Conservation (phyloP, 2,888 invertebrate genomes). For the Dermolepida albohirtum region DNA sequence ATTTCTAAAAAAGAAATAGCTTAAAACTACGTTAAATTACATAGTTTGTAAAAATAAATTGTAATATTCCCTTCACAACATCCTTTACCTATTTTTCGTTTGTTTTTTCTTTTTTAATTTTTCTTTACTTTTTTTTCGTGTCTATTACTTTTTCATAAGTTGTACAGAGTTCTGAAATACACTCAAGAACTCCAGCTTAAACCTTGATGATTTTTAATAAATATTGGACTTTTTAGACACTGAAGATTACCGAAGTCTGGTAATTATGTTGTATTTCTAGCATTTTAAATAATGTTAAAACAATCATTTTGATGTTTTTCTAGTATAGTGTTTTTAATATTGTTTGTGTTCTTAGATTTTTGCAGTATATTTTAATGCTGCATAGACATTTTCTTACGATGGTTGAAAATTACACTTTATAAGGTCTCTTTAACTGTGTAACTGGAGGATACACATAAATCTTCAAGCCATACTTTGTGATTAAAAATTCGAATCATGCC, state of each 20-base stretch:
- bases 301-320: slow-evolving; percentile 18
- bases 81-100: not conserved
- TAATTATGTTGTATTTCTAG: slow-evolving; percentile 37
- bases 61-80: not conserved
- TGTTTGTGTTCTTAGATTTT: slow-evolving; percentile 28
- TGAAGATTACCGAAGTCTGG: slow-evolving; percentile 41
- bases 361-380: slow-evolving; percentile 20
- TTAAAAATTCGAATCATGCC: too few species aligned
- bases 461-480: too few species aligned
- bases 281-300: slow-evolving; percentile 20
- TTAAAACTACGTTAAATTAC: not conserved
- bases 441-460: too few species aligned
- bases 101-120: not conserved
- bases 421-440: too few species aligned
- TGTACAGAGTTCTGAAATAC: slow-evolving; percentile 13
- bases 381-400: slow-evolving; percentile 4
- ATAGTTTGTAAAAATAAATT: not conserved
- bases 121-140: slow-evolving; percentile 9
- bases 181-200: slow-evolving; percentile 58
- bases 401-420: not conserved
- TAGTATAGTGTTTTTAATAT: slow-evolving; percentile 25
- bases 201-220: slow-evolving; percentile 64
- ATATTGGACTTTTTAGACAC: slow-evolving; percentile 62
- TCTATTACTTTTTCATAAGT: slow-evolving; percentile 12
- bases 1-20: too few species aligned